phyloP scores from a whole-genome alignment of 1,140 invertebrate species.

The Teleogryllus occipitalis region DNA sequence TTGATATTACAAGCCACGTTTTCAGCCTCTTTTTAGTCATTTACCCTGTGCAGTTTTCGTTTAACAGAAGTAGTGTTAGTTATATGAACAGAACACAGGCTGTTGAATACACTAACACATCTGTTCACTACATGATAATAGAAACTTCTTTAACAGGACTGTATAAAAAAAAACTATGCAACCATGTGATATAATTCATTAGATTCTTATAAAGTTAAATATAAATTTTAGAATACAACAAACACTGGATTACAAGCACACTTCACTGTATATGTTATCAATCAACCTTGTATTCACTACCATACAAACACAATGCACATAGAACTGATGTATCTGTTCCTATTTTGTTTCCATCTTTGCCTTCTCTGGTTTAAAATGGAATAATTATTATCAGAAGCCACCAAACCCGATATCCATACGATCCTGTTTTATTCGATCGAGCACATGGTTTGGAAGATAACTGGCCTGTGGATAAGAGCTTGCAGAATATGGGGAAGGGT shows the following conservation, averaged over 20 bases:
- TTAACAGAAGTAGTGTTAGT: slow-evolving; percentile 3
- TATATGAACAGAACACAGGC: slow-evolving; percentile 12
- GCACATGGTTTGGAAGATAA: slow-evolving; percentile 38
- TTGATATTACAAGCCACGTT: slow-evolving; percentile 13
- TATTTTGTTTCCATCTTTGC: slow-evolving; percentile 13
- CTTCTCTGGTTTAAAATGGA: slow-evolving; percentile 12
- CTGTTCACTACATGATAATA: slow-evolving; percentile 11
- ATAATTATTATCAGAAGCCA: slow-evolving; percentile 41
- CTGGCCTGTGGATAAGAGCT: slow-evolving; percentile 38
- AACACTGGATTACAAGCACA: slow-evolving; percentile 22
- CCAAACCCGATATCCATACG: slow-evolving; percentile 44
- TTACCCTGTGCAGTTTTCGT: slow-evolving; percentile 23
- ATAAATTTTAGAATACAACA: slow-evolving; percentile 22
- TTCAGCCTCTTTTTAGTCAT: slow-evolving; percentile 17
- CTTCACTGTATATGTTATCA: slow-evolving; percentile 10
- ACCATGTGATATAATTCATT: slow-evolving; percentile 14
- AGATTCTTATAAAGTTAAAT: slow-evolving; percentile 16
- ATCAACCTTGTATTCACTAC: slow-evolving; percentile 8
- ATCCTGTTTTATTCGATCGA: slow-evolving; percentile 38
- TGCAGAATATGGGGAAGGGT: slow-evolving; percentile 36
- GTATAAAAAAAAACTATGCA: slow-evolving; percentile 17
- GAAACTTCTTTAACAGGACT: slow-evolving; percentile 9
- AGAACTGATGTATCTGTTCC: slow-evolving; percentile 1
- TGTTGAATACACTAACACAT: slow-evolving; percentile 3
- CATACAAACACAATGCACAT: slow-evolving; percentile 5